Evolutionary conservation across 2,113 vertebrate species (phyloP).

Genomic region (Smithornis capensis): DNA sequence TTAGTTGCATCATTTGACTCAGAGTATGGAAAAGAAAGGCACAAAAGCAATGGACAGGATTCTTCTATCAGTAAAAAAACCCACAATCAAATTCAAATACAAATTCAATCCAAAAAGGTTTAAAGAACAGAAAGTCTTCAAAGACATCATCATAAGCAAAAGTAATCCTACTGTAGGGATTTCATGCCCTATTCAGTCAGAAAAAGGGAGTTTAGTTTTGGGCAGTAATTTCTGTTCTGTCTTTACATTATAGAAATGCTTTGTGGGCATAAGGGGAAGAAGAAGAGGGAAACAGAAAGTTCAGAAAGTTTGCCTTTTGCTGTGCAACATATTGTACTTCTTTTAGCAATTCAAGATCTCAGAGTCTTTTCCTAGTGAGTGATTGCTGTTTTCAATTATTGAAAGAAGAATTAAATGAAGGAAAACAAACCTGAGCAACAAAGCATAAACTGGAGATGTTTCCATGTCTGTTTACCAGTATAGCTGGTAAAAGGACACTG

Average conservation of each 20-base stretch:
- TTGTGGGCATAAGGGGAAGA: background rate
- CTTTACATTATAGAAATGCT: background rate
- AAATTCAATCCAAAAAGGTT: background rate
- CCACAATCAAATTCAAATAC: background rate
- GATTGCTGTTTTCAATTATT: background rate
- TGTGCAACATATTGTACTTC: background rate
- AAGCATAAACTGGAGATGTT: background rate
- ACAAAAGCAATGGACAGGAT: background rate
- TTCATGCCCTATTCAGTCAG: background rate
- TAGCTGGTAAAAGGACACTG: background rate
- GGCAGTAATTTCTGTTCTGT: background rate
- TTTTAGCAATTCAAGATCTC: background rate
- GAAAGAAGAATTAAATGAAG: background rate
- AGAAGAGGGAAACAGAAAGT: background rate
- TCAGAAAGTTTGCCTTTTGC: background rate
- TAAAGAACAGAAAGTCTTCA: background rate
- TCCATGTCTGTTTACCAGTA: background rate
- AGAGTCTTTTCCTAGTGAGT: background rate
- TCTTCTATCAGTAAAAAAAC: background rate
- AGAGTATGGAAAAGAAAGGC: background rate
- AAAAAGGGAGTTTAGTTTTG: background rate
- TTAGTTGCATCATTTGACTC: constrained; percentile 29
- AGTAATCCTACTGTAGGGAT: background rate
- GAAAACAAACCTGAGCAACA: background rate
- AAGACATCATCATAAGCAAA: background rate